These are phyloP conservation scores for Sebastes nivosus DNA, from an alignment of 2,797 vertebrate species.

Conservation along the genomic window DNA sequence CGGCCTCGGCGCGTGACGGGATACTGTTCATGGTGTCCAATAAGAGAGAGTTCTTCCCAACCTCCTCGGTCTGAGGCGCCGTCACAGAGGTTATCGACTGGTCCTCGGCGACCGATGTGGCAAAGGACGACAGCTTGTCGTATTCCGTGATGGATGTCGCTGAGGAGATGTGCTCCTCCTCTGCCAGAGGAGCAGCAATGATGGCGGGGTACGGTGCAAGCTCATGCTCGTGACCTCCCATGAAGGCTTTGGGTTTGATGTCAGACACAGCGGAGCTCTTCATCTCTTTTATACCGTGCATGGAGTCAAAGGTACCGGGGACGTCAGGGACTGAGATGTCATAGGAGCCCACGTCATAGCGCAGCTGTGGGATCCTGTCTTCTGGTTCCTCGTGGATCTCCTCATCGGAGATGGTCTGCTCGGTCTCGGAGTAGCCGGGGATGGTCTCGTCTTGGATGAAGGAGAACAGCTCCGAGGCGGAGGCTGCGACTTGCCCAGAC, in stretches of 20 bases:
- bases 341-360: slow-evolving; percentile 87
- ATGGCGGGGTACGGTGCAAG: slow-evolving; percentile 88
- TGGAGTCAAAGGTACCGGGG: slow-evolving; percentile 86
- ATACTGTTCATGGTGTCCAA: slow-evolving; percentile 92
- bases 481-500: slow-evolving; percentile 47
- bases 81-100: slow-evolving; percentile 96
- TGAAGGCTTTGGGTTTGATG: slow-evolving; percentile 83
- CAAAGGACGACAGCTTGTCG: slow-evolving; percentile 97
- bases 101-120: slow-evolving; percentile 96
- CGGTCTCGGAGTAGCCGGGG: slow-evolving; percentile 96
- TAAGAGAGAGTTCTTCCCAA: slow-evolving; percentile 89
- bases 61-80: slow-evolving; percentile 93
- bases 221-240: slow-evolving; percentile 83
- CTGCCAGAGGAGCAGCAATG: slow-evolving; percentile 94
- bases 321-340: slow-evolving; percentile 90
- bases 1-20: slow-evolving; percentile 90
- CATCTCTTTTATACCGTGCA: slow-evolving; percentile 86
- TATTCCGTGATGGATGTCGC: slow-evolving; percentile 99
- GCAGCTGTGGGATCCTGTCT: slow-evolving; percentile 90
- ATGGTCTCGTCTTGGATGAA: slow-evolving; percentile 99
- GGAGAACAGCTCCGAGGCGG: slow-evolving; percentile 88
- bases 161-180: slow-evolving; percentile 98
- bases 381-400: slow-evolving; percentile 96
- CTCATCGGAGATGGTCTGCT: slow-evolving; percentile 98
- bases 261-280: slow-evolving; percentile 78